A percentile compares a stretch with the other conserved stretches of the same genome.
phyloP scores from a whole-genome alignment of 2,113 vertebrate genomes.

The Thamnophis sirtalis region DNA sequence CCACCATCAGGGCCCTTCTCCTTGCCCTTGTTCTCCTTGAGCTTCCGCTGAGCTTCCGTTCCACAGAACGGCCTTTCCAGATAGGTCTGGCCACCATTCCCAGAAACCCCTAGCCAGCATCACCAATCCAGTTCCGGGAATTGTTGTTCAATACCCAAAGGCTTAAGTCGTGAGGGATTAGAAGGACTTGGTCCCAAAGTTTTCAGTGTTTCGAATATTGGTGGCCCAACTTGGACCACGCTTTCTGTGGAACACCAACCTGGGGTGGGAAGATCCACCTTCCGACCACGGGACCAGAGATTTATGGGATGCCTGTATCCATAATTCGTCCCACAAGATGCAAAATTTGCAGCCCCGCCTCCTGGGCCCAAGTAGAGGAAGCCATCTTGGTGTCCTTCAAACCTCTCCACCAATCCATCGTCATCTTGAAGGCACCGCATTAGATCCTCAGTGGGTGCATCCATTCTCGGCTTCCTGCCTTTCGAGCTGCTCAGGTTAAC shows the following conservation, averaged over 20 bases:
- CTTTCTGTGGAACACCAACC: neutral
- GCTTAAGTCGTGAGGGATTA: accelerated
- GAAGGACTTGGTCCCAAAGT: neutral
- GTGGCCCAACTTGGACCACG: neutral
- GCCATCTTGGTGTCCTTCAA: neutral
- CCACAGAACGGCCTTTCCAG: neutral
- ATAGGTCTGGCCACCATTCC: neutral
- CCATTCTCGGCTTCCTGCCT: neutral
- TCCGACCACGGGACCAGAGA: neutral
- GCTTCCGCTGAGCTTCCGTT: no score
- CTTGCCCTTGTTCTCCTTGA: neutral
- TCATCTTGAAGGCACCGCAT: neutral
- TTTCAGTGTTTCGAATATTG: neutral
- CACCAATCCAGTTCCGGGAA: neutral
- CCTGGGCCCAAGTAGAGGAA: neutral
- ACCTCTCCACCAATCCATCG: neutral
- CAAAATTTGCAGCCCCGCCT: neutral
- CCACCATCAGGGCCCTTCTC: neutral
- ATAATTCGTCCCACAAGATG: neutral
- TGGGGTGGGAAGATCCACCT: neutral
- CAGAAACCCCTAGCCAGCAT: neutral
- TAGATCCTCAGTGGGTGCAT: neutral
- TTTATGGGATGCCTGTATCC: neutral
- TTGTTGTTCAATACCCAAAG: neutral
- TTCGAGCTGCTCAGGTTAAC: neutral